These are phyloP conservation scores for Scaptomyza pallida DNA, from an alignment of 1,140 invertebrate genomes.

Conservation along the genomic window DNA sequence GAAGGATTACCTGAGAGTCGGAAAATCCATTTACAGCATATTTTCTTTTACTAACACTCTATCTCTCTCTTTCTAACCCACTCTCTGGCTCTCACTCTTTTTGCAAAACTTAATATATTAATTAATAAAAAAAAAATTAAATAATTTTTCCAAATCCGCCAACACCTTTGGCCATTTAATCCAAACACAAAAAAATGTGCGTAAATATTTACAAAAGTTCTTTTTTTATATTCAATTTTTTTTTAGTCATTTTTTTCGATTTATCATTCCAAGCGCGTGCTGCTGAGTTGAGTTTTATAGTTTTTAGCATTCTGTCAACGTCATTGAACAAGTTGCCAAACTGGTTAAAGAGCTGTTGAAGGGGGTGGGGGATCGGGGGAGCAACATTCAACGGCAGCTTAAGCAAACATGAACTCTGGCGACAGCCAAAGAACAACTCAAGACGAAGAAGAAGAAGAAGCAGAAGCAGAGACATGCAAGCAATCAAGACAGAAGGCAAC, in stretches of 20 bases:
- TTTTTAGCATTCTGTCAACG: conserved; percentile 48
- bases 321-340: conserved; percentile 47
- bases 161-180: too few relatives aligned
- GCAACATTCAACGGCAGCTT: conserved; percentile 46
- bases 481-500: not conserved
- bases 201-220: conserved; percentile 33
- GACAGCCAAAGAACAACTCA: conserved; percentile 49
- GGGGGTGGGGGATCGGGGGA: not conserved
- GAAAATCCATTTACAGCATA: too few relatives aligned
- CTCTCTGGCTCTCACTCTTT: too few relatives aligned
- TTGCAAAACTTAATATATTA: too few relatives aligned
- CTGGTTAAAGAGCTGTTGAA: conserved; percentile 30
- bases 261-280: conserved; percentile 58
- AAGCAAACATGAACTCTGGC: conserved; percentile 68
- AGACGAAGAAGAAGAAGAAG: conserved; percentile 8
- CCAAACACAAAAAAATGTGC: conserved; percentile 4
- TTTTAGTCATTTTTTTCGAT: conserved; percentile 3
- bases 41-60: too few relatives aligned
- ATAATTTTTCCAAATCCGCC: too few relatives aligned
- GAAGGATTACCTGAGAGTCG: too few relatives aligned
- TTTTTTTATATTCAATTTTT: too few relatives aligned
- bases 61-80: too few relatives aligned
- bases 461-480: conserved; percentile 13
- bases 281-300: conserved; percentile 10
- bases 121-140: too few relatives aligned